phyloP scores from a whole-genome alignment of 2,888 invertebrate genomes.

The Glaucopsyche alexis region DNA sequence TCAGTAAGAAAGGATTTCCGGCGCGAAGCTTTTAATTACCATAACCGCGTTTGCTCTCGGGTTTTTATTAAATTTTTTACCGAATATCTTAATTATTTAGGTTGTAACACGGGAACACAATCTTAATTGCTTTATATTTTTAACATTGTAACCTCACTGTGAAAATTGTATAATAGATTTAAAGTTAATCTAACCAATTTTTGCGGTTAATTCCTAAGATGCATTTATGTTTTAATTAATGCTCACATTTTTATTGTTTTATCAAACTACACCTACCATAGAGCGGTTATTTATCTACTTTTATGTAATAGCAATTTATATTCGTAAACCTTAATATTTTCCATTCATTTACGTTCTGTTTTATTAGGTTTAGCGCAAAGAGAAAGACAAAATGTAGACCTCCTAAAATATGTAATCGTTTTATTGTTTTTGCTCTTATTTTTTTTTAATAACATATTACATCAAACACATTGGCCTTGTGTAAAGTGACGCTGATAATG shows the following conservation, averaged over 20 bases:
- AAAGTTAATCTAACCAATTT: neutral
- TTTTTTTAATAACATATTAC: neutral
- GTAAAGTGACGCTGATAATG: constrained; percentile 12
- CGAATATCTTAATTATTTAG: constrained; percentile 11
- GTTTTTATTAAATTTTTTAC: neutral
- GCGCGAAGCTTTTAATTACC: constrained; percentile 17
- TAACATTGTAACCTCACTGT: neutral
- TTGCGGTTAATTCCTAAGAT: neutral
- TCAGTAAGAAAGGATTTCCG: constrained; percentile 13
- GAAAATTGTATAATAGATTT: constrained; percentile 4
- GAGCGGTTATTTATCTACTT: neutral
- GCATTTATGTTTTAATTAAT: neutral
- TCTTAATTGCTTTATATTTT: constrained; percentile 8
- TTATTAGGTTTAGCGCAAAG: neutral
- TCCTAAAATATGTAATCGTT: neutral
- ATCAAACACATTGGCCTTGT: constrained; percentile 2
- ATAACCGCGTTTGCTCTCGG: neutral
- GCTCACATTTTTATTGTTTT: neutral
- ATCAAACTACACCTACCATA: neutral
- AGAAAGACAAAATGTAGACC: neutral
- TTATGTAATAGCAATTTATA: neutral
- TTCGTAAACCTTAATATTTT: neutral
- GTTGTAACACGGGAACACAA: neutral
- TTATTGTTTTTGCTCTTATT: neutral
- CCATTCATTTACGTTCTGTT: neutral